A percentile compares a stretch with the other conserved stretches of the same genome.
These are phyloP conservation scores for Falco punctatus DNA, from an alignment of 2,113 vertebrate genomes.

Conservation along the genomic window DNA sequence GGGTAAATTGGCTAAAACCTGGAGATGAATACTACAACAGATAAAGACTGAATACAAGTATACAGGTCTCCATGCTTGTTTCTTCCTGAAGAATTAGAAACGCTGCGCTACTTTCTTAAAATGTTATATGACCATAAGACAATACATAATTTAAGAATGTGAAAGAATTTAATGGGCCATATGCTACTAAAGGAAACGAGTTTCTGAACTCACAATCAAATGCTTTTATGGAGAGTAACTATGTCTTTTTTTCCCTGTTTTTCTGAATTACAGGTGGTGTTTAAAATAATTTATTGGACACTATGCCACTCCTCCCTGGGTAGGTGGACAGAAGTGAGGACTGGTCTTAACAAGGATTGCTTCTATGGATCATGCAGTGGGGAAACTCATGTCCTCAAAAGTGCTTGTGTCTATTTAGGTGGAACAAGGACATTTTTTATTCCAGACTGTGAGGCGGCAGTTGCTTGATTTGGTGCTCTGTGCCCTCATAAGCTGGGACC, in stretches of 20 bases:
- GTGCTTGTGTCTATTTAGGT: neutral
- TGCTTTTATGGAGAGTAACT: neutral
- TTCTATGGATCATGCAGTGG: neutral
- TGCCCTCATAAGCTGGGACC: neutral
- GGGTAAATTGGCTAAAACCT: neutral
- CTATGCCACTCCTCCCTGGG: neutral
- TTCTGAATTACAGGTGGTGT: neutral
- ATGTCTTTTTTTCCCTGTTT: neutral
- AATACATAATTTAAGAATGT: neutral
- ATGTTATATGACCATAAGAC: neutral
- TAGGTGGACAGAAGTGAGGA: neutral
- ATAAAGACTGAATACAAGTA: neutral
- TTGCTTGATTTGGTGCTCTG: neutral
- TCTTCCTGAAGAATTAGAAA: neutral
- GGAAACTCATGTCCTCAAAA: neutral
- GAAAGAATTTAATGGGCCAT: neutral
- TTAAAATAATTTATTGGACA: neutral
- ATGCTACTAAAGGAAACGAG: neutral
- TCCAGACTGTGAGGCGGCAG: neutral
- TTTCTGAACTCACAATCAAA: neutral
- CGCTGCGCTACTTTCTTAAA: neutral
- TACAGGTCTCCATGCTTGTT: neutral
- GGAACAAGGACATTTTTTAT: neutral
- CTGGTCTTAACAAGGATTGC: neutral
- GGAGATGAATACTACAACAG: rapidly evolving